Base-by-base conservation (phyloP, 2,888 invertebrate species). In the Timandra comae region DNA sequence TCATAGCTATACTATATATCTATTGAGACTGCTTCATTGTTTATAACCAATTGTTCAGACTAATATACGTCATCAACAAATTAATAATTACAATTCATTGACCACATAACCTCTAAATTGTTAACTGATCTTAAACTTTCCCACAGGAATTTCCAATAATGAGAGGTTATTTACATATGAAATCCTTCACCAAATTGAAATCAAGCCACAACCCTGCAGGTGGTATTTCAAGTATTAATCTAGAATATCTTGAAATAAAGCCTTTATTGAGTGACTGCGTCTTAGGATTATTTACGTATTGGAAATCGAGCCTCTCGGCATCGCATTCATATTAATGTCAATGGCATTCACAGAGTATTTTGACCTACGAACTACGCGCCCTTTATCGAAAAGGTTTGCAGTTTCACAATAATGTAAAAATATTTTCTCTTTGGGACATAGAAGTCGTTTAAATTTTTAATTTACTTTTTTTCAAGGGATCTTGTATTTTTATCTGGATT, bases 271-370 rank as follows among this genome's bases (percentile, higher is more conserved):
- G 45, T 45, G 47, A 35, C 41, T 46, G 53, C 35, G 46, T 49
- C 46, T 50, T 51, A 33, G 44, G 49, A 52, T 57, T 58, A 60
- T 52, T 49, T 41, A 43, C 46, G 43, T 49, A 57, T 55, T 54
- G 58, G 45, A 56, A 52, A 54, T 42, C 32, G 36, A 46, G 12
- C 41, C 33, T 44, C 49, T 38, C 26, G 37, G 32, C 41, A 38
- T 41, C 33, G 41, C 40, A 41, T 45, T 38, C 38, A 29, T 39
- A 41, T 41, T 27, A 35, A 44, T 39, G 46, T 39, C 42, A 44
- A 38, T 39, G 49, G 25, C 50, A 49, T 49, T 40, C 30, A 30
- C 26, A 27, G 42, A 42, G 56, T 48, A 29, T 48, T 42, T 45
- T 50, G 53, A 52, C 46, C 59, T 43, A 11, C 42, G 16, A 16